Evolutionary conservation across 2,113 vertebrate species (phyloP).

Genomic region (Neodon shergylaensis): DNA sequence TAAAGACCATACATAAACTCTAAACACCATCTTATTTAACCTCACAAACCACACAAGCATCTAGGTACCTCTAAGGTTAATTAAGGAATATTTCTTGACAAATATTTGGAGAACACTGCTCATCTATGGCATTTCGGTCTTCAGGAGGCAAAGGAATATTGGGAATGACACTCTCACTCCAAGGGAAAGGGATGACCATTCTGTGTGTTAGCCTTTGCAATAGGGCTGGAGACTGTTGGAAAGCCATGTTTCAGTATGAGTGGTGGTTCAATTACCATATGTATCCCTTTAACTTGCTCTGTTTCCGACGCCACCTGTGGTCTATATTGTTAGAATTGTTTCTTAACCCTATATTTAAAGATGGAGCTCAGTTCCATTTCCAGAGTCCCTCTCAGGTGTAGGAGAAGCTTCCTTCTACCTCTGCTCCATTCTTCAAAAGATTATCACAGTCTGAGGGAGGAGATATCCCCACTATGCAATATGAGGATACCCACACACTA

Average conservation of each 20-base stretch:
- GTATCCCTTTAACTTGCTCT: not conserved
- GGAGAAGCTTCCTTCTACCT: not conserved
- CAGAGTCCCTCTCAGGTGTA: not conserved
- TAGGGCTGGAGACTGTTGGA: not conserved
- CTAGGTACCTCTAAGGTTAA: not conserved
- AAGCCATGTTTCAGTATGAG: not conserved
- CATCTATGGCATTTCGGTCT: not conserved
- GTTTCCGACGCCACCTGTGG: not conserved
- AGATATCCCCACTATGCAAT: not conserved
- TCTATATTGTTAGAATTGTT: not conserved
- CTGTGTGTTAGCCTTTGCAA: not conserved
- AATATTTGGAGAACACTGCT: not conserved
- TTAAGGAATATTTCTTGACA: not conserved
- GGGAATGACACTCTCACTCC: not conserved
- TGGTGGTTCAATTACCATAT: not conserved
- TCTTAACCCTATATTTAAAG: not conserved
- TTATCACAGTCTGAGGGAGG: not conserved
- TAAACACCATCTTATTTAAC: not conserved
- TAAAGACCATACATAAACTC: not conserved
- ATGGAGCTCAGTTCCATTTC: not conserved
- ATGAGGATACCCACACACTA: accelerated
- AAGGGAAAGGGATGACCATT: not conserved
- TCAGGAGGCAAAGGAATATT: not conserved
- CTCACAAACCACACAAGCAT: not conserved
- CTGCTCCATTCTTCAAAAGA: not conserved